phyloP scores from a whole-genome alignment of 2,113 vertebrate genomes.

The Odobenus rosmarus region DNA sequence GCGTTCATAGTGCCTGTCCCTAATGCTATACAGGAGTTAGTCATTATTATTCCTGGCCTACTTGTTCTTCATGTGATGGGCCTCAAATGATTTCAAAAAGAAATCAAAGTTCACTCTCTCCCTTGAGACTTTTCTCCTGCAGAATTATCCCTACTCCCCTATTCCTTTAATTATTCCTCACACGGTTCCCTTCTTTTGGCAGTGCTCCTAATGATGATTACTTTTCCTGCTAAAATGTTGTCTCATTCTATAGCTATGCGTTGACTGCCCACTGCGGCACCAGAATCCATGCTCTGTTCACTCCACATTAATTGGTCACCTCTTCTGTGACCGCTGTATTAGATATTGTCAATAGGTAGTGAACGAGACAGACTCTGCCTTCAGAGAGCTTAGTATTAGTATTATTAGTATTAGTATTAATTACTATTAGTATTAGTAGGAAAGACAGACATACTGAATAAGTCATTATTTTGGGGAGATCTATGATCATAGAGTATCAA shows the following conservation, averaged over 20 bases:
- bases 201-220: background rate
- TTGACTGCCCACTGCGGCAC: background rate
- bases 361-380: background rate
- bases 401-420: background rate
- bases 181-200: background rate
- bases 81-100: background rate
- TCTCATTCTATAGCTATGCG: background rate
- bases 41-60: background rate
- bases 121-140: background rate
- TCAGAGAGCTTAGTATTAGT: background rate
- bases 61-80: background rate
- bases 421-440: background rate
- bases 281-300: background rate
- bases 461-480: background rate
- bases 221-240: background rate
- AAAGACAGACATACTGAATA: background rate
- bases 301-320: background rate
- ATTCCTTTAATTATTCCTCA: background rate
- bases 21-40: background rate
- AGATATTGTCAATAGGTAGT: background rate
- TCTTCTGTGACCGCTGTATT: background rate
- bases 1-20: background rate
- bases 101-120: background rate
- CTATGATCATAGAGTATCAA: background rate
- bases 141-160: accelerated